These are phyloP conservation scores for Babyrousa celebensis DNA, from an alignment of 2,797 vertebrate species.

Conservation along the genomic window DNA sequence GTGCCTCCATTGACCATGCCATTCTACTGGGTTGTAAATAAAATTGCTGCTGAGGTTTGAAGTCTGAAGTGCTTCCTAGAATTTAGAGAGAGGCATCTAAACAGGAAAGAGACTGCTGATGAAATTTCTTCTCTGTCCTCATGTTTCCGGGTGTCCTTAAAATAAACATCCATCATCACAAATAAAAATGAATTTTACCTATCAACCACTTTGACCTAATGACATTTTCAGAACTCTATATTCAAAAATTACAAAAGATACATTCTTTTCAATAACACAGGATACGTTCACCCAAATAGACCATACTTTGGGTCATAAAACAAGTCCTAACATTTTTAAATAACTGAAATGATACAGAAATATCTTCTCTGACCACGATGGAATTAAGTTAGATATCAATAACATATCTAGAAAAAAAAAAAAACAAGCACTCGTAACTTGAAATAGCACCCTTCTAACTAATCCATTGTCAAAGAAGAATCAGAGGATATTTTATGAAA, in stretches of 20 bases:
- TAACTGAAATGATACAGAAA: neutral
- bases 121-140: neutral
- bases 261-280: neutral
- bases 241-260: neutral
- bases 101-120: neutral
- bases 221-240: neutral
- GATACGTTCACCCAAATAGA: neutral
- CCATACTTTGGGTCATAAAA: neutral
- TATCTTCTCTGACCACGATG: neutral
- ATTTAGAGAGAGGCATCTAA: neutral
- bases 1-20: neutral
- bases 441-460: neutral
- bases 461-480: neutral
- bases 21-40: neutral
- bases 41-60: neutral
- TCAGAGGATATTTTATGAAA: neutral
- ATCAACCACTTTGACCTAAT: neutral
- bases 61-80: neutral
- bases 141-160: neutral
- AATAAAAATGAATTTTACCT: neutral
- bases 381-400: neutral
- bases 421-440: neutral
- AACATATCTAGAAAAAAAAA: neutral
- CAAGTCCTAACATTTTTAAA: neutral
- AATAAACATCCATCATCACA: neutral